Conservation (phyloP, 1,140 invertebrate genomes). For the Ooceraea biroi region DNA sequence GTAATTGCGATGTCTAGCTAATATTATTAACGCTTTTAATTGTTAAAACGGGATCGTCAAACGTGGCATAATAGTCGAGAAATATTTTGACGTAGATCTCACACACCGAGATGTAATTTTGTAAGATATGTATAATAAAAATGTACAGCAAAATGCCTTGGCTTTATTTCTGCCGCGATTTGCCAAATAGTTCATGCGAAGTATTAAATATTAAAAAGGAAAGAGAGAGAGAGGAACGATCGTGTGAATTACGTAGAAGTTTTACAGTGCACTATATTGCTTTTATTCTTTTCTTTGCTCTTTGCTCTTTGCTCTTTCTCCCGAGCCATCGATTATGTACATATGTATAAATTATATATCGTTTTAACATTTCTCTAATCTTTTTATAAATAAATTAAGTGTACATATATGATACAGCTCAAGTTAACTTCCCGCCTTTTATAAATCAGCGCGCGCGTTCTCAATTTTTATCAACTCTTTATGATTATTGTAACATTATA, state of each 20-base stretch:
- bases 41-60: slow-evolving; percentile 28
- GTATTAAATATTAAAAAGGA: neutral
- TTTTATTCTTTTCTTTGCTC: neutral
- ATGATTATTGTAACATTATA: neutral
- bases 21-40: slow-evolving; percentile 32
- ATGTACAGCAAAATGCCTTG: neutral
- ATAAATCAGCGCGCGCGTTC: neutral
- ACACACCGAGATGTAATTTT: slow-evolving; percentile 67
- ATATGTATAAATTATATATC: neutral
- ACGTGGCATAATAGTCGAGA: slow-evolving; percentile 12
- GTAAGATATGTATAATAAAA: slow-evolving; percentile 72
- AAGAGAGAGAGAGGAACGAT: neutral
- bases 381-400: slow-evolving; percentile 2
- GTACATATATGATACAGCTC: neutral
- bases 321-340: neutral
- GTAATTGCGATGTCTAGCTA: slow-evolving; percentile 25
- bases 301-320: neutral
- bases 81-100: slow-evolving; percentile 63
- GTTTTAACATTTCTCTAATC: neutral
- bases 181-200: too few relatives aligned
- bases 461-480: neutral
- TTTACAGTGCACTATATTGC: neutral
- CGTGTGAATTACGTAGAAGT: neutral
- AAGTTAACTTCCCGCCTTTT: neutral
- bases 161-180: neutral